These are phyloP conservation scores for Eptesicus fuscus DNA, from an alignment of 2,113 vertebrate species.

Conservation along the genomic window DNA sequence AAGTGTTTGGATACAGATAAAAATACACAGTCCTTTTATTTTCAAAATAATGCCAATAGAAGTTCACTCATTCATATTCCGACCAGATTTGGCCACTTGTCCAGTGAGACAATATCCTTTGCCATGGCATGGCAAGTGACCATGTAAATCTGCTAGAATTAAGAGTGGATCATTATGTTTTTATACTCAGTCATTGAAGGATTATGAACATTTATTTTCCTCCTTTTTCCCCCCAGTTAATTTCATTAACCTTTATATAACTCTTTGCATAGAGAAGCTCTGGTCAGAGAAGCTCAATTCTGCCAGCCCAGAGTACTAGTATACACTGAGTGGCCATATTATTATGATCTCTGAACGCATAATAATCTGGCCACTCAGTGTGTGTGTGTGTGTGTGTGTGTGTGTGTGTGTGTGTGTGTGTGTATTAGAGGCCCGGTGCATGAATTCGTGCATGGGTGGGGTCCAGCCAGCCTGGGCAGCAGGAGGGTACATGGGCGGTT, in stretches of 20 bases:
- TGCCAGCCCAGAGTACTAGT: not conserved
- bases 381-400: no score
- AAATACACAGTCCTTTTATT: not conserved
- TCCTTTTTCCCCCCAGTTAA: not conserved
- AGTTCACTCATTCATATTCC: not conserved
- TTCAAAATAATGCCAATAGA: slow-evolving; percentile 5
- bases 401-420: no score
- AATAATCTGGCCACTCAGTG: no score
- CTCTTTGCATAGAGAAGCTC: not conserved
- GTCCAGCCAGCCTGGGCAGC: no score
- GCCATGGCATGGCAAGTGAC: not conserved
- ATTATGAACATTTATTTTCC: not conserved
- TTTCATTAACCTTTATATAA: not conserved
- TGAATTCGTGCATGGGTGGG: no score
- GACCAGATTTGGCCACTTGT: not conserved
- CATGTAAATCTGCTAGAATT: not conserved
- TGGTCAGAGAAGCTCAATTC: not conserved
- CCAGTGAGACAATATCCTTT: not conserved
- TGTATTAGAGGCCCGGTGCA: no score
- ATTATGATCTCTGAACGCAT: no score
- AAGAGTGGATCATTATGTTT: not conserved
- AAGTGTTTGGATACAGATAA: slow-evolving; percentile 23
- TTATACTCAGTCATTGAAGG: not conserved
- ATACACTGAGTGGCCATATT: no score
- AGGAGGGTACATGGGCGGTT: no score